Base-by-base conservation (phyloP, 2,888 invertebrate genomes). In the Candidula unifasciata region DNA sequence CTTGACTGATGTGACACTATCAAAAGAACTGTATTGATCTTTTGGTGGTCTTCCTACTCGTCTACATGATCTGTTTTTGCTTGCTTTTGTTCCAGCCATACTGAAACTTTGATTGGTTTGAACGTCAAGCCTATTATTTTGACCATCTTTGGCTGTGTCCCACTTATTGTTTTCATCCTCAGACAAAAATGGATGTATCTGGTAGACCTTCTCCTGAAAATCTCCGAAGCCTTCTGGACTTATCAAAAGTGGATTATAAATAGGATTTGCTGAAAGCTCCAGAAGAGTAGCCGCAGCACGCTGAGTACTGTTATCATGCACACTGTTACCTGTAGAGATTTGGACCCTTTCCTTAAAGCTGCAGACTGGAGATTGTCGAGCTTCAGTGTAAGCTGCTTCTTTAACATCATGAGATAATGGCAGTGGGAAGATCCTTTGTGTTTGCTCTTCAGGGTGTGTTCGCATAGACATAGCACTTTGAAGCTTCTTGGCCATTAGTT, bases 161-260 rank as follows among this genome's bases (percentile, higher is more conserved):
- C 27, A 6, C 27, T 2, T 30, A 13, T 27, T 37, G 21, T 33
- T 3, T 33, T 33, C 44, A 24, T 13, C 16, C 13, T 80, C 71
- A 30, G 54, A 54, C 35, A 82, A 35, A 13, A 44, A 74, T n/a
- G 82, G 74, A 30, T 82, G 82, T 16, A 82, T 27, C 21, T 82
- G 82, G 30, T 82, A 82, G 44, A 82, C 74, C 33, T 82, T 82
- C 44, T 82, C 82, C 21, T 82, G 82, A 64, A 74, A 82, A 30
- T 13, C 16, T 10, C 74, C 64, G 0, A 74, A 82, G n/a, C 74
- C 64, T 64, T 82, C 82, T 27, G 82, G 82, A 30, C 35, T 44
- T 37, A 82, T 66, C 18, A 30, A 64, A 27, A 57, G 60, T 16
- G 57, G n/a, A 27, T 37, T 73, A 64, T 82, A 82, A 2, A 82